phyloP scores from a whole-genome alignment of 2,113 vertebrate species.

The Kryptolebias marmoratus region DNA sequence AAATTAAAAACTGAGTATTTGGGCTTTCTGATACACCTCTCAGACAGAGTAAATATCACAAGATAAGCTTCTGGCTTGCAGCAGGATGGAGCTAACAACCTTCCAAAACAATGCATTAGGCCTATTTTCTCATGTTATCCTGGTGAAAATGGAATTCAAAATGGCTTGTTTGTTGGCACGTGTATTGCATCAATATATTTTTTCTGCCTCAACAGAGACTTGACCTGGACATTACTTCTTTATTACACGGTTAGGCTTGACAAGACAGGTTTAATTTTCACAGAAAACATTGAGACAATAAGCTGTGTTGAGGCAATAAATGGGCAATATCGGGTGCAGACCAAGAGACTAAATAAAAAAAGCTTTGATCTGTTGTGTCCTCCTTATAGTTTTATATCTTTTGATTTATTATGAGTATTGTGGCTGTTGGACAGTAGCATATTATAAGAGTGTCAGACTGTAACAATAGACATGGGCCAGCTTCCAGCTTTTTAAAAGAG shows the following conservation, averaged over 20 bases:
- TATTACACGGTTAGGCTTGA: constrained; percentile 37
- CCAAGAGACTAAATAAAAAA: not conserved
- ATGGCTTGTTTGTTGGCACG: constrained; percentile 5
- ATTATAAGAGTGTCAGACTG: not conserved
- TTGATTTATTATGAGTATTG: not conserved
- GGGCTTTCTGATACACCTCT: constrained; percentile 27
- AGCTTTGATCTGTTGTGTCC: not conserved
- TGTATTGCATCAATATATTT: constrained; percentile 19
- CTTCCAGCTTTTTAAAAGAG: too few species aligned
- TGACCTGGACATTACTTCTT: constrained; percentile 33
- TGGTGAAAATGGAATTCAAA: constrained; percentile 43
- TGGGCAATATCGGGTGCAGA: constrained; percentile 13
- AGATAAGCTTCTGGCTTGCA: constrained; percentile 31
- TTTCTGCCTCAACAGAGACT: constrained; percentile 8
- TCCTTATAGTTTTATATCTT: constrained; percentile 4
- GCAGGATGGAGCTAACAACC: constrained; percentile 28
- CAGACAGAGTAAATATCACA: constrained; percentile 30
- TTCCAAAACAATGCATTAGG: constrained; percentile 39
- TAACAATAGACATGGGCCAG: too few species aligned
- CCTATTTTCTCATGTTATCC: constrained; percentile 22
- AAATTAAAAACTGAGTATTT: constrained; percentile 34
- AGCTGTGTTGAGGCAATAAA: not conserved
- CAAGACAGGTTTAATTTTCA: constrained; percentile 35
- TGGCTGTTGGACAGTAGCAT: not conserved
- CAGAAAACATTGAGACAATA: not conserved